Percentiles rank a stretch among this genome's conserved stretches.
These are phyloP conservation scores for Tenebrosternarchus preto DNA, from an alignment of 2,113 vertebrate species.

Conservation along the genomic window DNA sequence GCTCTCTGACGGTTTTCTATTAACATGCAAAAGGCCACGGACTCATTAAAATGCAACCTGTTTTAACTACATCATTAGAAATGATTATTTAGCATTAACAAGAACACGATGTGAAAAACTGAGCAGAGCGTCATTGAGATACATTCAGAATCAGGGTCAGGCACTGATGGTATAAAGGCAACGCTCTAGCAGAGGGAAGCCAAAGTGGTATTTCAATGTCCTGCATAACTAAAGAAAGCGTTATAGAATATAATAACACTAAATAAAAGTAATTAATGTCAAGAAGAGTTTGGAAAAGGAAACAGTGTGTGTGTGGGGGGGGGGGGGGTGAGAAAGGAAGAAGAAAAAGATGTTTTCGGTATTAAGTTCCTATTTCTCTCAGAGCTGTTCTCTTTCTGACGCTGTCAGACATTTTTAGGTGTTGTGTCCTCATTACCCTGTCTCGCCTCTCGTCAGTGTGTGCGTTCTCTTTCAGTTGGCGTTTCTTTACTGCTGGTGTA, in stretches of 20 bases:
- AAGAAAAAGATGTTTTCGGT: background rate
- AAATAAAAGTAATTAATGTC: background rate
- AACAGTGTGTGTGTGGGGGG: background rate
- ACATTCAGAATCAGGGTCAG: too few species aligned
- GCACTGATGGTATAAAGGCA: too few species aligned
- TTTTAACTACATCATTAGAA: background rate
- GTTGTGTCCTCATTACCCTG: background rate
- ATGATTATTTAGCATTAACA: background rate
- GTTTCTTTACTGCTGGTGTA: background rate
- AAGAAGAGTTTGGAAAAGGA: background rate
- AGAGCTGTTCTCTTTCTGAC: background rate
- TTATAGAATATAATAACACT: background rate
- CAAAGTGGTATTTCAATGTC: too few species aligned
- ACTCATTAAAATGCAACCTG: background rate
- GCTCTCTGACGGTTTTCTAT: slow-evolving; percentile 14
- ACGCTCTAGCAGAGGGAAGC: too few species aligned
- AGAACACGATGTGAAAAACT: background rate
- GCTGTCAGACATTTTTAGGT: slow-evolving; percentile 7
- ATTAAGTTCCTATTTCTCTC: background rate
- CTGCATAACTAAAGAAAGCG: background rate
- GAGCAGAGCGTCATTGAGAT: too few species aligned
- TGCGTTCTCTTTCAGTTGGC: background rate
- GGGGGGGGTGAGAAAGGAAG: background rate
- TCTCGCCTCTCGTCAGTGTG: background rate
- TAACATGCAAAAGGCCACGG: slow-evolving; percentile 4